Evolutionary conservation across 2,888 invertebrate species (phyloP).

Genomic region (Phortica magna): DNA sequence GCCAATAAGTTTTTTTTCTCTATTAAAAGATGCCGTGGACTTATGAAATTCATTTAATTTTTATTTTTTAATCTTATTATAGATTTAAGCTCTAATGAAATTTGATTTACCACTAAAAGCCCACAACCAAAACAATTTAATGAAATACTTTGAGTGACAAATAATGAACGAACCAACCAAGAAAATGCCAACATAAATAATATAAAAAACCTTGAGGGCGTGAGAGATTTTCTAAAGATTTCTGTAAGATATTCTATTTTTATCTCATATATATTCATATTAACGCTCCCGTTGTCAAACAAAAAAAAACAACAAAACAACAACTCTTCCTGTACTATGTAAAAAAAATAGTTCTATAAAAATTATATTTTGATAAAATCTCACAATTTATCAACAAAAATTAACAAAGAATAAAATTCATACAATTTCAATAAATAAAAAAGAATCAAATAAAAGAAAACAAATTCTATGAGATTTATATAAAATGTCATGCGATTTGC

Average conservation of each 20-base stretch:
- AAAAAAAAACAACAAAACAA: neutral
- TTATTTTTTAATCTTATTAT: neutral
- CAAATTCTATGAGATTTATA: neutral
- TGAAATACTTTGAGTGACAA: neutral
- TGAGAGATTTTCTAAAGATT: too few species aligned
- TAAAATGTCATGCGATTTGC: neutral
- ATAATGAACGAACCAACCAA: neutral
- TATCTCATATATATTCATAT: slow-evolving; percentile 5
- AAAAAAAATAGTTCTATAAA: neutral
- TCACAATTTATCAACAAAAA: neutral
- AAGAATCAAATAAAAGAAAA: neutral
- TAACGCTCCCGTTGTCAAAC: slow-evolving; percentile 12
- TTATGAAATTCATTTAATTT: neutral
- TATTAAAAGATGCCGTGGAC: neutral
- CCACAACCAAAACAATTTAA: neutral
- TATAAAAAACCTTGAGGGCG: too few species aligned
- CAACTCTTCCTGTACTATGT: neutral
- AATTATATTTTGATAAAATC: neutral
- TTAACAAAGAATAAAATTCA: neutral
- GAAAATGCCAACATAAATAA: too few species aligned
- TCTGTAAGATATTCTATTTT: neutral
- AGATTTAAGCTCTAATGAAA: neutral
- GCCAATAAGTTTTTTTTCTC: neutral
- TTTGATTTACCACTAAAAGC: neutral
- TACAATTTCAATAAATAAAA: neutral